Evolutionary conservation across 2,113 vertebrate species (phyloP).

Genomic region (Balaenoptera acutorostrata): DNA sequence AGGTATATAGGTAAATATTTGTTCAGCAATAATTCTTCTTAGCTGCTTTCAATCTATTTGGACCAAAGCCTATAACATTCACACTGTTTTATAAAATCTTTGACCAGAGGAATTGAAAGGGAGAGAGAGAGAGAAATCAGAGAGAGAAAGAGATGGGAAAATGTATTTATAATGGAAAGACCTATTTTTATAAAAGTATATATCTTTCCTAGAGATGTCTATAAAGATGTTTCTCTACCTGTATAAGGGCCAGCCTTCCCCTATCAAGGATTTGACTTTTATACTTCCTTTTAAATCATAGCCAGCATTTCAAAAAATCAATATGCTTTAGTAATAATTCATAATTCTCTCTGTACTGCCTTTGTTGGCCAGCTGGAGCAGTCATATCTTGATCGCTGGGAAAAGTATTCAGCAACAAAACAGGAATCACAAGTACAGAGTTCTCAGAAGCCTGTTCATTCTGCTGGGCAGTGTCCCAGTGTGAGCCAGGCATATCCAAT

Average conservation of each 20-base stretch:
- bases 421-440: neutral
- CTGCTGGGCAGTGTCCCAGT: neutral
- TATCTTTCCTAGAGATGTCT: slow-evolving; percentile 13
- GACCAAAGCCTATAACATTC: slow-evolving; percentile 41
- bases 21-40: slow-evolving; percentile 50
- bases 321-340: slow-evolving; percentile 65
- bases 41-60: slow-evolving; percentile 49
- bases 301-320: slow-evolving; percentile 54
- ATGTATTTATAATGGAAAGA: neutral
- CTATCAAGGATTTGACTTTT: slow-evolving; percentile 41
- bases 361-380: slow-evolving; percentile 48
- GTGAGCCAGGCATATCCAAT: neutral
- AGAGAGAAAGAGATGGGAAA: neutral
- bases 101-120: slow-evolving; percentile 1
- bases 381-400: slow-evolving; percentile 12
- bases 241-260: neutral
- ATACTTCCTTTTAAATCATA: neutral
- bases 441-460: neutral
- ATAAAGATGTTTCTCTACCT: neutral
- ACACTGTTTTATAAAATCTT: slow-evolving; percentile 46
- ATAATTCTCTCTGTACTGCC: slow-evolving; percentile 32
- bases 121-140: neutral
- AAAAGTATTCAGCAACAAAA: neutral
- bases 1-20: slow-evolving; percentile 59
- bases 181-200: slow-evolving; percentile 34